Conservation (phyloP, 2,113 vertebrate species). For the Gopherus flavomarginatus region DNA sequence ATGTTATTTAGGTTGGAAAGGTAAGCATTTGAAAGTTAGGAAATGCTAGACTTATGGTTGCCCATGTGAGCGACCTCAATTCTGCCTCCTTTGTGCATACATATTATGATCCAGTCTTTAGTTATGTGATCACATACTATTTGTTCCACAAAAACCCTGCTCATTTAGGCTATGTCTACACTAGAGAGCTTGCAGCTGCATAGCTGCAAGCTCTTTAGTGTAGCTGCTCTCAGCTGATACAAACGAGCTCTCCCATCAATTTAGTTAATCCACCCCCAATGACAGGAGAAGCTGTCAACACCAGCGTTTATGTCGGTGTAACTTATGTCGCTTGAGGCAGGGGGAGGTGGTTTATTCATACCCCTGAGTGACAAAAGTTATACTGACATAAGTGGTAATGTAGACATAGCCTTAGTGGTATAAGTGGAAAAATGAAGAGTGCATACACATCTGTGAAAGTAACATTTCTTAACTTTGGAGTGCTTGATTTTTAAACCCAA, state of each 20-base stretch:
- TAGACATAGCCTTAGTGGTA: neutral
- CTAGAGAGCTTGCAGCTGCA: too few relatives aligned
- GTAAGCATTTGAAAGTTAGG: conserved; percentile 25
- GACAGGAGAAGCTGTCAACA: neutral
- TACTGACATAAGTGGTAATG: too few relatives aligned
- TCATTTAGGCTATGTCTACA: neutral
- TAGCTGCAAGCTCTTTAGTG: too few relatives aligned
- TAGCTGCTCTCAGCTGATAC: too few relatives aligned
- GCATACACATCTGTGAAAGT: conserved; percentile 37
- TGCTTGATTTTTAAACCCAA: conserved; percentile 57
- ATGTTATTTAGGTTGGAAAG: conserved; percentile 47
- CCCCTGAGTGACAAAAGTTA: too few relatives aligned
- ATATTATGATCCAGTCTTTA: conserved; percentile 38
- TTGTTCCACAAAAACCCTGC: conserved; percentile 38
- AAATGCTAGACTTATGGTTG: conserved; percentile 55
- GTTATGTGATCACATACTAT: conserved; percentile 36
- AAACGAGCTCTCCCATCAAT: too few relatives aligned
- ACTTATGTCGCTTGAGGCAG: too few relatives aligned
- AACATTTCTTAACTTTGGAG: conserved; percentile 43
- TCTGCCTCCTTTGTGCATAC: conserved; percentile 43
- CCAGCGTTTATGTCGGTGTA: too few relatives aligned
- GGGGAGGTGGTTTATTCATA: too few relatives aligned
- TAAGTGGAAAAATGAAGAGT: conserved; percentile 35
- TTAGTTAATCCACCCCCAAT: too few relatives aligned
- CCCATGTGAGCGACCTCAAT: neutral